Evolutionary conservation across 2,797 vertebrate species (phyloP), one percentile per base, ranked within the genome.

Genomic region (Acanthurus lineatus): DNA sequence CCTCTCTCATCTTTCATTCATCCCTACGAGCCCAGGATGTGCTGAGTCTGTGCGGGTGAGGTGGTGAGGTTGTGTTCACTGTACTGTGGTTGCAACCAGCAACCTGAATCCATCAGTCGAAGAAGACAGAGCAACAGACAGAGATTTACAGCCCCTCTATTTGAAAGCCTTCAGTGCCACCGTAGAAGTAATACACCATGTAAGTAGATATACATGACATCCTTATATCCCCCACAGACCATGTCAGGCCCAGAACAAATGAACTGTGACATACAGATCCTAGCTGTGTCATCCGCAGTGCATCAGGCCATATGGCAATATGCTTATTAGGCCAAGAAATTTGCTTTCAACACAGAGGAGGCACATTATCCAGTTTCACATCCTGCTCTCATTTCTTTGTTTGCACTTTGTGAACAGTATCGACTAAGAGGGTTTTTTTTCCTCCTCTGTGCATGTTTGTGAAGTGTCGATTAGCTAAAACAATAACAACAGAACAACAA

Each of bases 261-360:
- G 58, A 91, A 74, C 73, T 88, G 88, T 84, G 77, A 86, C 76
- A 85, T 83, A 79, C 65, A 82, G 84, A 80, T 87, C 79, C 70
- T 77, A 66, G 68, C 64, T 17, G 67, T 74, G 83, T 85, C 83
- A 69, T 79, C 68, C 70, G 63, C 86, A 22, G 70, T 62, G 78
- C 40, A 76, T 77, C 66, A 57, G 80, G 81, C 89, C 88, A 92
- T 86, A 89, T 86, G 89, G 86, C 84, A 82, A 84, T 61, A 82
- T 84, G 56, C 62, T 70, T 77, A 77, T 86, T 79, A 85, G 77
- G 86, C 87, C 88, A 89, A 87, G 79, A 90, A 86, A 89, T 86
- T 14, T 66, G 59, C 70, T 73, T 80, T 84, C 52, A 76, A 76
- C 60, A 42, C 19, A 65, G 53, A 76, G 59, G 65, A 86, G 74